Base-by-base conservation (phyloP, 2,888 invertebrate species). In the Alloscopus bannaensis region DNA sequence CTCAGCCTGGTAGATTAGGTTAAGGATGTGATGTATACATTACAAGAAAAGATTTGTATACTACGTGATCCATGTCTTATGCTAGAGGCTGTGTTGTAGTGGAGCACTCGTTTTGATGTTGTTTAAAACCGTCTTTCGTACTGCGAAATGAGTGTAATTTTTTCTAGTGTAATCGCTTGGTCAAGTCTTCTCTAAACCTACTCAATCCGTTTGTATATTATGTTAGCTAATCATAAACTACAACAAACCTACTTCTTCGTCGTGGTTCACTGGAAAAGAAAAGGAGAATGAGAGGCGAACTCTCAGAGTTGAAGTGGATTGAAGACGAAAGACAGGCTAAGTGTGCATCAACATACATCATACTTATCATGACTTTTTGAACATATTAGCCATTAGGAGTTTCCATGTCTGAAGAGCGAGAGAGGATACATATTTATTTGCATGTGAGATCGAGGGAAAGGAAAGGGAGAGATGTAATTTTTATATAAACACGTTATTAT, bases 321-420 rank as follows among this genome's bases (percentile, higher is more conserved):
- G 68, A 50, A 55, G 13, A 42, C n/a, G 28, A 62, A 11, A 62
- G 40, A 62, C 40, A 42, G 42, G 24, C 6, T 22, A 75, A 59
- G 76, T 69, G 76, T 62, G 60, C 31, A 62, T 36, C n/a, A n/a
- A n/a, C n/a, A 69, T 76, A 62, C 76, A 76, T 69, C 60, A 75
- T 68, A 68, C 50, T 69, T 76, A 76, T 76, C 76, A 62, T 76
- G 77, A 70, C 62, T 64, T 64, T 57, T 64, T 64, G 70, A 77
- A 55, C 77, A 70, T 77, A 70, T 70, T 69, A 70, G 55, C 77
- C 70, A 77, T 77, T 77, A 77, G 55, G 69, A 55, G 45, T 69
- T 77, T 62, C 57, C 26, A n/a, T 60, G 31, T 36, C 24, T 55
- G n/a, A n/a, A n/a, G n/a, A n/a, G n/a, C n/a, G n/a, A n/a, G n/a